Evolutionary conservation across 1,140 invertebrate genomes (phyloP).

Genomic region (Drosophila seguyi): DNA sequence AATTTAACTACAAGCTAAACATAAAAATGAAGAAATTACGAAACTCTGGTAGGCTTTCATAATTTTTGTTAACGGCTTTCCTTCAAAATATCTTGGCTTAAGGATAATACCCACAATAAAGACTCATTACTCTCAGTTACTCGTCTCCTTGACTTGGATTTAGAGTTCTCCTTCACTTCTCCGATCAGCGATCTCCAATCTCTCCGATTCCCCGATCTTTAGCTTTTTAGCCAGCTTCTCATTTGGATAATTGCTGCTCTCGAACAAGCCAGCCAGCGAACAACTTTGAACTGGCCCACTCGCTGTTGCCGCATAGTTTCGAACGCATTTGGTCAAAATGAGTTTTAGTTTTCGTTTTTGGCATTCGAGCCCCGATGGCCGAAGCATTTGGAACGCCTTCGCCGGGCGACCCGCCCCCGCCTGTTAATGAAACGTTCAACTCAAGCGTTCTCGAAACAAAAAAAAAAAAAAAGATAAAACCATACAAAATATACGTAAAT

Average conservation of each 20-base stretch:
- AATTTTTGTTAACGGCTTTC: no score
- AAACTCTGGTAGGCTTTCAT: not conserved
- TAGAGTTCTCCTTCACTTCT: slow-evolving; percentile 9
- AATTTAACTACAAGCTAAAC: not conserved
- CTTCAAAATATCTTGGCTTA: not conserved
- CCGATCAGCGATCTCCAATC: not conserved
- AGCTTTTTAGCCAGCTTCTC: slow-evolving; percentile 17
- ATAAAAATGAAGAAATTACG: not conserved
- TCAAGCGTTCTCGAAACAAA: slow-evolving; percentile 57
- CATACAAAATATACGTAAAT: slow-evolving; percentile 13
- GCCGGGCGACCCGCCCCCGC: slow-evolving; percentile 46
- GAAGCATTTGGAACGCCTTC: slow-evolving; percentile 50
- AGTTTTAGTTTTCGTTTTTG: slow-evolving; percentile 76
- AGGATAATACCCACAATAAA: not conserved
- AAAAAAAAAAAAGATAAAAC: not conserved
- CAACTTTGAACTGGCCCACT: slow-evolving; percentile 64
- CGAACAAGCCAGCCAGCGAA: slow-evolving; percentile 14
- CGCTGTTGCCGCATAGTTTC: slow-evolving; percentile 50
- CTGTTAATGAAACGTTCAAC: slow-evolving; percentile 49
- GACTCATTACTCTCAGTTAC: not conserved
- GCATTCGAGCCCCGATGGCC: slow-evolving; percentile 57
- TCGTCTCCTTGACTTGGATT: slow-evolving; percentile 26
- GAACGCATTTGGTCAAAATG: slow-evolving; percentile 78
- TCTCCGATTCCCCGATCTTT: slow-evolving; percentile 5
- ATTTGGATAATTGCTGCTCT: slow-evolving; percentile 54